A percentile compares a stretch with the other conserved stretches of the same genome.
Conservation (phyloP, 2,113 vertebrate genomes). For the Acrocephalus kingi region DNA sequence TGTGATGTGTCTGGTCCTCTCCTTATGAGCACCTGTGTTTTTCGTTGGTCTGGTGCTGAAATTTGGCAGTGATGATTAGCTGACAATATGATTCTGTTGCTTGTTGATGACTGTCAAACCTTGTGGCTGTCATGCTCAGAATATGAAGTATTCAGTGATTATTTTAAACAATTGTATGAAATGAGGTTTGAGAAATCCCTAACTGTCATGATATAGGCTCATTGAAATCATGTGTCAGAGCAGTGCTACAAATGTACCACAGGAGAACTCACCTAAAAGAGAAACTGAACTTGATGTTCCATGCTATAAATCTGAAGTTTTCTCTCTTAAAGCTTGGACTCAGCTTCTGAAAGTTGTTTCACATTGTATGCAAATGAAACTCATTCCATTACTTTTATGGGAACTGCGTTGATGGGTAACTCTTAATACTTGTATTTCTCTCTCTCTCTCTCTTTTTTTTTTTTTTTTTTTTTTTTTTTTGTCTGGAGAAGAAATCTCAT, state of each 20-base stretch:
- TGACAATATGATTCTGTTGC: neutral
- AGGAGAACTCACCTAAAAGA: neutral
- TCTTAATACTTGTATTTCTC: neutral
- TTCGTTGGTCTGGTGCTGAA: neutral
- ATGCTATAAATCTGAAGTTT: neutral
- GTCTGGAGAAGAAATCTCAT: neutral
- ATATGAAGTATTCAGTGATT: neutral
- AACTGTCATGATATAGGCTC: neutral
- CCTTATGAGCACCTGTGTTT: neutral
- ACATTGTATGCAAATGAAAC: neutral
- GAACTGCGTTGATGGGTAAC: neutral
- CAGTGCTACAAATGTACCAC: neutral
- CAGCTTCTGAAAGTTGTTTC: neutral
- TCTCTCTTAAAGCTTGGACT: neutral
- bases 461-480: neutral
- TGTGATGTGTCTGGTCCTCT: neutral
- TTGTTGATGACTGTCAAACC: neutral
- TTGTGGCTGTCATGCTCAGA: neutral
- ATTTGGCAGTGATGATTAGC: neutral
- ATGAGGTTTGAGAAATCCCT: neutral
- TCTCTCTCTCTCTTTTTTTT: too few relatives aligned
- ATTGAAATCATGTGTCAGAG: neutral
- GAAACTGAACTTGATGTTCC: neutral
- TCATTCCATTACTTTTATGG: neutral
- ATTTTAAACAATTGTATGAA: neutral